These are phyloP conservation scores for Drepanosiphum platanoidis DNA, from an alignment of 2,888 invertebrate species.

Conservation along the genomic window DNA sequence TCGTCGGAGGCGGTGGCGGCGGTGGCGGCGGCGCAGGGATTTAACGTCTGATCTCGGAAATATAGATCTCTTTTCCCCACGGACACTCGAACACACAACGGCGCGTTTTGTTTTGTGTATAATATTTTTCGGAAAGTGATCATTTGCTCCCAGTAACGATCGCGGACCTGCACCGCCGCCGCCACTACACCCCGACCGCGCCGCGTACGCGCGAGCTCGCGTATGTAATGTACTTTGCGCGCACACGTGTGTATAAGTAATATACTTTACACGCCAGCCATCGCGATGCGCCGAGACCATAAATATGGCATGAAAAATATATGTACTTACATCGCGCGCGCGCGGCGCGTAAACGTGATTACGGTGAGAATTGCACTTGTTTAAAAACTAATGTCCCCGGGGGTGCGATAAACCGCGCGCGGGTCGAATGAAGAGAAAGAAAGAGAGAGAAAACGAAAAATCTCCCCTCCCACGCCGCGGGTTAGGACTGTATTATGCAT, in stretches of 20 bases:
- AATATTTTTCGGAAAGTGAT: constrained; percentile 32
- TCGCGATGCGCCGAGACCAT: constrained; percentile 4
- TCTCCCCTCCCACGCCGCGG: background rate
- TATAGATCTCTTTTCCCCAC: too few species aligned
- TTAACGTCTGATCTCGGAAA: background rate
- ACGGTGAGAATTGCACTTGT: constrained; percentile 61
- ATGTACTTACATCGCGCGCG: constrained; percentile 43
- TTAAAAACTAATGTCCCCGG: constrained; percentile 62
- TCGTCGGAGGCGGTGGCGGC: too few species aligned
- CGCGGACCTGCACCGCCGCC: background rate
- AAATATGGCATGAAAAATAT: constrained; percentile 56
- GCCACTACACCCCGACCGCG: background rate
- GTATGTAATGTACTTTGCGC: background rate
- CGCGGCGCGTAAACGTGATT: constrained; percentile 55
- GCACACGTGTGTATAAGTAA: background rate
- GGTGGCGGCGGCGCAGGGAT: background rate
- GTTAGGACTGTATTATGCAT: constrained; percentile 44
- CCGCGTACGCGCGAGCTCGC: background rate
- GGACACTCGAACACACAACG: background rate
- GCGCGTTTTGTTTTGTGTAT: constrained; percentile 9
- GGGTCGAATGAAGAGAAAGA: constrained; percentile 32
- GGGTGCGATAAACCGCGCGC: constrained; percentile 52
- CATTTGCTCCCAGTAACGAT: constrained; percentile 11
- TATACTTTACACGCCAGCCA: background rate
- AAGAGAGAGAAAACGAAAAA: too few species aligned